phyloP scores from a whole-genome alignment of 2,113 vertebrate species.

The Lathamus discolor region DNA sequence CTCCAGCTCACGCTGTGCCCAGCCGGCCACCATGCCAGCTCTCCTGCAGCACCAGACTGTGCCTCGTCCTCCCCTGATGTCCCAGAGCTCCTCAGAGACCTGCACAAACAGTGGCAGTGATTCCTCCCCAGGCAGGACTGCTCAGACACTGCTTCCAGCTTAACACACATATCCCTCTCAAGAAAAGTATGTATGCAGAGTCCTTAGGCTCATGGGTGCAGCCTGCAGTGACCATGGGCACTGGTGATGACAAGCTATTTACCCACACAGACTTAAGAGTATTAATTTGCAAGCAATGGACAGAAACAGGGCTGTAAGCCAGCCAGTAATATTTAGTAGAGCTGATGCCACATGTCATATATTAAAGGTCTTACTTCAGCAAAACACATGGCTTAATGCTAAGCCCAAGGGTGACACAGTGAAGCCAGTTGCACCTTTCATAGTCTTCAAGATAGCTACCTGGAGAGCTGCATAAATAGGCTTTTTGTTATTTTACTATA shows the following conservation, averaged over 20 bases:
- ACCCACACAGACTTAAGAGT: background rate
- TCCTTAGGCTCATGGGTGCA: background rate
- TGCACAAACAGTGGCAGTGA: background rate
- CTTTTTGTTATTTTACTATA: background rate
- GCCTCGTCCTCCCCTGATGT: accelerated
- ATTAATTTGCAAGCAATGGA: background rate
- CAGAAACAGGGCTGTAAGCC: background rate
- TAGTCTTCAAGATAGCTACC: background rate
- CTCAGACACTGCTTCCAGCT: background rate
- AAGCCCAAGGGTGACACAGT: background rate
- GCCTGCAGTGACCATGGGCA: background rate
- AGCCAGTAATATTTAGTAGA: background rate
- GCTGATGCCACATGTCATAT: background rate
- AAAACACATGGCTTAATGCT: background rate
- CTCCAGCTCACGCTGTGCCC: background rate
- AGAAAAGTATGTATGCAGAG: background rate
- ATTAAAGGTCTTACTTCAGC: background rate
- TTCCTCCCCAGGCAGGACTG: background rate
- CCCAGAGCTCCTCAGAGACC: background rate
- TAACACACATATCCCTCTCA: background rate
- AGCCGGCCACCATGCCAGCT: accelerated
- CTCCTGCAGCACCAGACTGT: background rate
- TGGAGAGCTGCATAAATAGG: background rate
- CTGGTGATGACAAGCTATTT: background rate
- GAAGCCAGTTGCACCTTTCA: background rate